phyloP scores from a whole-genome alignment of 23 tunicate species.

The Diplosoma virens region DNA sequence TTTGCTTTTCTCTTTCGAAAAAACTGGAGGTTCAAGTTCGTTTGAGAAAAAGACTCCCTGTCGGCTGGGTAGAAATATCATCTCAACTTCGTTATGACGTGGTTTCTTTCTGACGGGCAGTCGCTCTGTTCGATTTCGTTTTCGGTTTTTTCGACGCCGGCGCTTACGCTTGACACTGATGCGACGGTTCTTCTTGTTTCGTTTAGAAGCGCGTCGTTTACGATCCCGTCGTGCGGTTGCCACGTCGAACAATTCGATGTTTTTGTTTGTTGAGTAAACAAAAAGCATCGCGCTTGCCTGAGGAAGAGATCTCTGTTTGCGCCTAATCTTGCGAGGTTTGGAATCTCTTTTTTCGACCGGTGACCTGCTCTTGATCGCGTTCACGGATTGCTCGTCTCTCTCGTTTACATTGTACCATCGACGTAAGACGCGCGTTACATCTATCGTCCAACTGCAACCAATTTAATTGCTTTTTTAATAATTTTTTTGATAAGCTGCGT shows the following conservation, averaged over 20 bases:
- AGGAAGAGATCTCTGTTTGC: neutral
- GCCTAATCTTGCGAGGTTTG: too few relatives aligned
- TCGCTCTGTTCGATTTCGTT: slow-evolving; percentile 36
- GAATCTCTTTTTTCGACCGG: neutral
- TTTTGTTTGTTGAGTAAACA: slow-evolving; percentile 57
- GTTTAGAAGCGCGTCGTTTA: slow-evolving; percentile 34
- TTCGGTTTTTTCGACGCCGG: slow-evolving; percentile 16
- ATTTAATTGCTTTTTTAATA: too few relatives aligned
- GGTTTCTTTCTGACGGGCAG: neutral
- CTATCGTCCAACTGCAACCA: too few relatives aligned
- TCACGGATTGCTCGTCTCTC: neutral
- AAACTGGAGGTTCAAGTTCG: neutral
- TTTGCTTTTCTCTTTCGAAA: neutral
- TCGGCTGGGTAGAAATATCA: neutral
- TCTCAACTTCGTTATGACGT: neutral
- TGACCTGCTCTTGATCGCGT: neutral
- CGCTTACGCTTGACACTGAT: neutral
- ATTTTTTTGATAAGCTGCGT: too few relatives aligned
- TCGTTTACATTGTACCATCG: slow-evolving; percentile 29
- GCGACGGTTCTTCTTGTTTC: slow-evolving; percentile 2
- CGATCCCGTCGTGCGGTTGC: slow-evolving; percentile 44
- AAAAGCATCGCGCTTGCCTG: slow-evolving; percentile 9
- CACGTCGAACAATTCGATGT: slow-evolving; percentile 33
- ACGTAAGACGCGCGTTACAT: slow-evolving; percentile 33
- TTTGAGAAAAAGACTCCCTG: too few relatives aligned